Evolutionary conservation across 2,888 invertebrate species (phyloP), one percentile per base, ranked within the genome.

Genomic region (Oxyscelio sp.): DNA sequence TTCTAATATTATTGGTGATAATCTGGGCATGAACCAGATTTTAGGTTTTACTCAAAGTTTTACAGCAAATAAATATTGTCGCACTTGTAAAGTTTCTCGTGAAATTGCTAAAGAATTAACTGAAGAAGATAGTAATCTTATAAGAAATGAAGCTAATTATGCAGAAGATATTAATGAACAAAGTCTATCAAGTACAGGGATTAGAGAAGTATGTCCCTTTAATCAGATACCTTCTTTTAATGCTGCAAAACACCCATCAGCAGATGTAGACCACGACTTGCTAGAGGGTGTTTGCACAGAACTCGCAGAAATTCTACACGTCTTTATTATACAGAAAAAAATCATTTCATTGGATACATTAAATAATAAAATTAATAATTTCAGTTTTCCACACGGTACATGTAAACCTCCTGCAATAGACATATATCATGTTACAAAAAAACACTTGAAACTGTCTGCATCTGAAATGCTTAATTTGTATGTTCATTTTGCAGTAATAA

Each of bases 171-270:
- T 80, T 5, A 15, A 48, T 27, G n/a, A 45, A 9, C 54, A 65
- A 17, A 65, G 85, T 48, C 21, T 17, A 40, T 40, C 34, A 15
- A 11, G 40, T 19, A 87, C 83, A 19, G 86, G 86, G 2, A 68
- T 86, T 9, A 74, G 77, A 38, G 75, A 83, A 77, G 50, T 78
- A 2, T 87, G 83, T 9, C 17, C 81, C 17, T 87, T 87, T 24
- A 85, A 87, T 61, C n/a, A n/a, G n/a, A n/a, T n/a, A n/a, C n/a
- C n/a, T n/a, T n/a, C n/a, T n/a, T n/a, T n/a, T n/a, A n/a, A n/a
- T n/a, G n/a, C n/a, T n/a, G n/a, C n/a, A n/a, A n/a, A n/a, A n/a
- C n/a, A n/a, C n/a, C n/a, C n/a, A n/a, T n/a, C n/a, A n/a, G n/a
- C n/a, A n/a, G n/a, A n/a, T n/a, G n/a, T n/a, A n/a, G n/a, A n/a